phyloP scores from a whole-genome alignment of 1,140 invertebrate genomes.

The Acromyrmex charruanus region DNA sequence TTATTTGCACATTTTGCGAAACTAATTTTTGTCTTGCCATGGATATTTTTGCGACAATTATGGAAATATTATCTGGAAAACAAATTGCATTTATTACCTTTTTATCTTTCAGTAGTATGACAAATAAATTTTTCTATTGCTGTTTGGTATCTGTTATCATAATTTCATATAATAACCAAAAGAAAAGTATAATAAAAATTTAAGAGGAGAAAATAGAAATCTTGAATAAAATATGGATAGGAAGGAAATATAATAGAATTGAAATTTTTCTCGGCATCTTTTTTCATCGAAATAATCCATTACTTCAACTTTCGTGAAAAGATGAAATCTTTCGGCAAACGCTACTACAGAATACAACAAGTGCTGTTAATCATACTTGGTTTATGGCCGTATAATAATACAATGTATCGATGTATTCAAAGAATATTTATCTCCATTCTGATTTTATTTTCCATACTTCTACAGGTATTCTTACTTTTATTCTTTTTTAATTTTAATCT shows the following conservation, averaged over 20 bases:
- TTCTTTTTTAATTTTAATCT: neutral
- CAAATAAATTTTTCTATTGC: slow-evolving; percentile 15
- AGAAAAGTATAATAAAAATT: slow-evolving; percentile 2
- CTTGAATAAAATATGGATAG: slow-evolving; percentile 34
- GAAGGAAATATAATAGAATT: neutral
- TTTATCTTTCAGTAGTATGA: neutral
- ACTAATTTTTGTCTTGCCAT: neutral
- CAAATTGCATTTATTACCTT: neutral
- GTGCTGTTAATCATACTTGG: slow-evolving; percentile 1
- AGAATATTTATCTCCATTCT: neutral
- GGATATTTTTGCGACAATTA: neutral
- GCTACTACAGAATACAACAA: neutral
- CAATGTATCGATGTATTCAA: neutral
- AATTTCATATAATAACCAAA: slow-evolving; percentile 5
- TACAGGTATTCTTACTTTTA: slow-evolving; percentile 26
- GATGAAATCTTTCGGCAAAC: neutral
- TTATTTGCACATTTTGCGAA: neutral
- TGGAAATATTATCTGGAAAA: neutral
- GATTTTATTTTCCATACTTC: slow-evolving; percentile 16
- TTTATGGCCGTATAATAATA: slow-evolving; percentile 25
- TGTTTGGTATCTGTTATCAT: neutral
- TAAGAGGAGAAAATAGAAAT: neutral
- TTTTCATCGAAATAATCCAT: neutral
- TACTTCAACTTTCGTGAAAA: slow-evolving; percentile 7
- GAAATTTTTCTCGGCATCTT: neutral